A percentile compares a stretch with the other conserved stretches of the same genome.
Conservation (phyloP, 92 coral and sea anemone genomes). For the Meandrina meandrites region DNA sequence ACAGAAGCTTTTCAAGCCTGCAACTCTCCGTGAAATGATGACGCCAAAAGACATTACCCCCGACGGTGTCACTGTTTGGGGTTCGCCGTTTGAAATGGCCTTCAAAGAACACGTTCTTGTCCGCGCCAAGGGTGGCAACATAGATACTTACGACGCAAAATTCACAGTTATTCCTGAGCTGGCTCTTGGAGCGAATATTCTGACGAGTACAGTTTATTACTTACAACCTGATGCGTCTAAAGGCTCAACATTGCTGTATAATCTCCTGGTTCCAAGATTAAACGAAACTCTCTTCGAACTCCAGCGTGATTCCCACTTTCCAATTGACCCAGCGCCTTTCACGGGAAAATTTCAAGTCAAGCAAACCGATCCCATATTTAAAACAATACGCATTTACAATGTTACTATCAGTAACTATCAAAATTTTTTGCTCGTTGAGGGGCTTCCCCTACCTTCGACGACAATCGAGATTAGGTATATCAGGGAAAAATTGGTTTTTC, state of each 20-base stretch:
- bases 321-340: constrained; percentile 23
- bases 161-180: constrained; percentile 34
- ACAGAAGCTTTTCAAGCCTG: constrained; percentile 36
- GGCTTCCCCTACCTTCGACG: neutral
- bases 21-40: constrained; percentile 49
- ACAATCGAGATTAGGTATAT: constrained; percentile 16
- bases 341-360: constrained; percentile 26
- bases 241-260: neutral
- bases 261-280: constrained; percentile 14
- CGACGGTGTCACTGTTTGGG: constrained; percentile 48
- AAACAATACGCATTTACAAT: neutral
- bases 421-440: constrained; percentile 12
- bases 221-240: neutral
- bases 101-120: constrained; percentile 23
- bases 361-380: constrained; percentile 3
- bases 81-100: constrained; percentile 44
- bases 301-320: constrained; percentile 13
- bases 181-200: constrained; percentile 33
- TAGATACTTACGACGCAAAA: constrained; percentile 22
- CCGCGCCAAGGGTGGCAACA: constrained; percentile 29
- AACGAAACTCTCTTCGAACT: constrained; percentile 35
- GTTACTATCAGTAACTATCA: neutral
- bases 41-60: constrained; percentile 33
- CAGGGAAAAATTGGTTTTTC: constrained; percentile 24
- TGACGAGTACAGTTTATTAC: constrained; percentile 9